Conservation (phyloP, 2,888 invertebrate genomes). For the Drosophila histrio region DNA sequence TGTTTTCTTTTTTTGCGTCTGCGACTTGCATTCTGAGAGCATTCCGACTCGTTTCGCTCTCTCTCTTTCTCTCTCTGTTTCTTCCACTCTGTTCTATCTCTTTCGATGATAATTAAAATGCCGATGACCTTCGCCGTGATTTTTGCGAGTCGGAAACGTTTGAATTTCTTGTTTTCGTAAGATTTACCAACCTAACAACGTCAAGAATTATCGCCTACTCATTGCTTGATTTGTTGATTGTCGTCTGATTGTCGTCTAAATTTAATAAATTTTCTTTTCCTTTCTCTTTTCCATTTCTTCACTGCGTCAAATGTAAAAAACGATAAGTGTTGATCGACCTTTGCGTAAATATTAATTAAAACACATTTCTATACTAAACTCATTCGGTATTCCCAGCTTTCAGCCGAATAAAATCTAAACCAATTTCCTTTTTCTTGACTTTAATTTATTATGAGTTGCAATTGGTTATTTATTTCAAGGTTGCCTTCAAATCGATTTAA, state of each 20-base stretch:
- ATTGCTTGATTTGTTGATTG: slow-evolving; percentile 37
- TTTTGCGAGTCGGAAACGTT: slow-evolving; percentile 26
- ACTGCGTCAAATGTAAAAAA: neutral
- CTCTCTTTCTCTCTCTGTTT: neutral
- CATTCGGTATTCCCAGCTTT: neutral
- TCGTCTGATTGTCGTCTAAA: slow-evolving; percentile 15
- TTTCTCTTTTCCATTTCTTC: slow-evolving; percentile 9
- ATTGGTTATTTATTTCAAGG: neutral
- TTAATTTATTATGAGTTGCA: neutral
- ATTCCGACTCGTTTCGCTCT: neutral
- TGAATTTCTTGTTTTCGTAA: slow-evolving; percentile 13
- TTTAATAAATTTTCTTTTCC: slow-evolving; percentile 18
- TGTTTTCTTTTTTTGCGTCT: slow-evolving; percentile 45
- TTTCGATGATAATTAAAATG: slow-evolving; percentile 29
- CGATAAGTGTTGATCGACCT: neutral
- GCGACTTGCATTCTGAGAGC: slow-evolving; percentile 17
- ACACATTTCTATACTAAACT: neutral
- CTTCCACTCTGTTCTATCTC: neutral
- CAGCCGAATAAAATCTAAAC: neutral
- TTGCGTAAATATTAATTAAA: neutral
- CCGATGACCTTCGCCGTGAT: slow-evolving; percentile 34
- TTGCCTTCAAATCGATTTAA: slow-evolving; percentile 2
- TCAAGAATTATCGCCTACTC: slow-evolving; percentile 35
- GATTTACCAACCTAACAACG: neutral
- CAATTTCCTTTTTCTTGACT: neutral